phyloP scores from a whole-genome alignment of 2,888 invertebrate species.

The Folsomia candida region DNA sequence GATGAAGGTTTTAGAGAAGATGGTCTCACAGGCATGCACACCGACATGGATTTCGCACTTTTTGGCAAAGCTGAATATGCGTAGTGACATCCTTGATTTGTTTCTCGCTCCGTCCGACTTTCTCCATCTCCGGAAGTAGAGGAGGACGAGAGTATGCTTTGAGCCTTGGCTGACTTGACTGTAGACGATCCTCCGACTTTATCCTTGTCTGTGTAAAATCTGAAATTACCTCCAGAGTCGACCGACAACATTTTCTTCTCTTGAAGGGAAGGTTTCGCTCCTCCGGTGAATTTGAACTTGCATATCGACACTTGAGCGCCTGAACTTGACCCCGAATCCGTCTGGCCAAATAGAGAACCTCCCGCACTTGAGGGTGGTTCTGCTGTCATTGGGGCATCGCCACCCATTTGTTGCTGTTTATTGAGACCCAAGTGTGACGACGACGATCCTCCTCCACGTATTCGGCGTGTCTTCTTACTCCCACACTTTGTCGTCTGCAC shows the following conservation, averaged over 20 bases:
- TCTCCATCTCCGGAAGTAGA: neutral
- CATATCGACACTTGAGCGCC: conserved; percentile 74
- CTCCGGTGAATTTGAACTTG: conserved; percentile 89
- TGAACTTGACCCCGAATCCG: conserved; percentile 59
- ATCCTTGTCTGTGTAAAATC: conserved; percentile 63
- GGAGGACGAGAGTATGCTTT: neutral
- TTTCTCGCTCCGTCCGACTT: neutral
- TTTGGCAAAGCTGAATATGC: conserved; percentile 41
- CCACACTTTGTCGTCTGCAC: neutral
- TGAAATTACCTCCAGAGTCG: conserved; percentile 82
- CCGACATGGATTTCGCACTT: conserved; percentile 49
- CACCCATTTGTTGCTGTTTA: conserved; percentile 9
- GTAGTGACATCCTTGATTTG: conserved; percentile 26
- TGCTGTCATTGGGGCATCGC: conserved; percentile 30
- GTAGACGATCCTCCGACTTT: neutral
- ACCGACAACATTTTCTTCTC: conserved; percentile 90
- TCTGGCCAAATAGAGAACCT: conserved; percentile 76
- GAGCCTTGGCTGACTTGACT: neutral
- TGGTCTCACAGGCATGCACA: conserved; percentile 43
- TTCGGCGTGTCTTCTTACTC: neutral
- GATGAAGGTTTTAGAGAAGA: neutral
- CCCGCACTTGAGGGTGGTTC: conserved; percentile 49
- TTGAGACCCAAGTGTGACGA: neutral
- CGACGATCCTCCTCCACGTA: neutral
- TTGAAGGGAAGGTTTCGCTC: conserved; percentile 80